Base-by-base conservation (phyloP, 2,888 invertebrate species). In the Nomada flava region DNA sequence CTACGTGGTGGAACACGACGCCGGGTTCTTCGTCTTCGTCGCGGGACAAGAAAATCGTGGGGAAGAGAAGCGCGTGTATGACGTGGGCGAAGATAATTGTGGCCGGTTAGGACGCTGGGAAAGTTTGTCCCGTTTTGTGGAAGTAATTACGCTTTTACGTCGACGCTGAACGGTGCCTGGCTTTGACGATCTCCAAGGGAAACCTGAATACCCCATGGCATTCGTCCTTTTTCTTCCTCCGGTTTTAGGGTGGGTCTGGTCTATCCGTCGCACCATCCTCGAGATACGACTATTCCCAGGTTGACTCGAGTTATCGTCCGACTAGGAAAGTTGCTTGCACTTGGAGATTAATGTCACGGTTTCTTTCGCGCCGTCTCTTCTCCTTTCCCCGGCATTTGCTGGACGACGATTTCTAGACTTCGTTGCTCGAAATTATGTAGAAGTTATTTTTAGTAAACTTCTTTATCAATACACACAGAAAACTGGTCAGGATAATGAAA, bases 141-240 rank as follows among this genome's bases (percentile, higher is more conserved):
- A 70, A 63, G 82, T 79, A 85, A 85, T 83, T 83, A 74, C 74
- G 63, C 71, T 76, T 82, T 79, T 74, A 63, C 74, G 68, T 64
- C 42, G 57, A 44, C 42, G 73, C 57, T 65, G 47, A 69, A 57
- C 65, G 71, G 5, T 29, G 63, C 11, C 36, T 29, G 60, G 47
- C 71, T 75, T 65, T 65, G 71, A 63, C 63, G 57, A 60, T 63
- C 29, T 78, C 13, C 9, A 42, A 2, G 47, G 44, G n/a, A 71
- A 53, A 50, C 26, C 67, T 47, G 62, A 70, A 67, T 63, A 44
- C 44, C 47, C 18, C 29, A 18, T 47, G 15, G 13, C 13, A 23
- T n/a, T 60, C n/a, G 9, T 5, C n/a, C 10, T n/a, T 29, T 44
- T 44, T n/a, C 15, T 60, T 53, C 3, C 44, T 7, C 18, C 2